A percentile compares a stretch with the other conserved stretches of the same genome.
Evolutionary conservation across 2,888 invertebrate species (phyloP).

Genomic region (Conistra vaccinii): DNA sequence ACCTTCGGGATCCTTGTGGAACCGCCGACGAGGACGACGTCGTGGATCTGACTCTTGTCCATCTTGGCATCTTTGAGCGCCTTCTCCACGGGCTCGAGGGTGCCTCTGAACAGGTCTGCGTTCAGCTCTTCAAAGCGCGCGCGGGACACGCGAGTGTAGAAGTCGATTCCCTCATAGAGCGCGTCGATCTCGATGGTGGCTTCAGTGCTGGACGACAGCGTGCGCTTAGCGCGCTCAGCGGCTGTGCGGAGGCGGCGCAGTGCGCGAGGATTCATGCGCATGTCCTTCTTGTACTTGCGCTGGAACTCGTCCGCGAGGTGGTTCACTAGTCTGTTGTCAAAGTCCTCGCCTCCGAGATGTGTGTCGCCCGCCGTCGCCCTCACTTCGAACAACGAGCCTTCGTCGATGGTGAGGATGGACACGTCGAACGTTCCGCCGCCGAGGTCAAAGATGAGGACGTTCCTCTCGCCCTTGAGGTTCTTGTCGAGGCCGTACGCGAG

Average conservation of each 20-base stretch:
- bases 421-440: slow-evolving; percentile 98
- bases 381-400: slow-evolving; percentile 95
- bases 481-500: slow-evolving; percentile 96
- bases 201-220: slow-evolving; percentile 94
- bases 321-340: slow-evolving; percentile 92
- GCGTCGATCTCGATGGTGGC: slow-evolving; percentile 94
- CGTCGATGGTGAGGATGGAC: slow-evolving; percentile 97
- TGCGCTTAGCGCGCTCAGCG: slow-evolving; percentile 94
- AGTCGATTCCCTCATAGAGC: slow-evolving; percentile 93
- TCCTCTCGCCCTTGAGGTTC: slow-evolving; percentile 93
- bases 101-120: slow-evolving; percentile 93
- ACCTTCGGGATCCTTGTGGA: slow-evolving; percentile 95
- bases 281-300: slow-evolving; percentile 93
- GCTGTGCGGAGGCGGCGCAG: slow-evolving; percentile 93
- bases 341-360: slow-evolving; percentile 94
- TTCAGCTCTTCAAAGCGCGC: slow-evolving; percentile 95
- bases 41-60: slow-evolving; percentile 94
- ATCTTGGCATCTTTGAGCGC: slow-evolving; percentile 94
- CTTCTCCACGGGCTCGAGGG: slow-evolving; percentile 94
- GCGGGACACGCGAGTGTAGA: slow-evolving; percentile 93
- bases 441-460: slow-evolving; percentile 94
- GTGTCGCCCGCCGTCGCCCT: slow-evolving; percentile 95
- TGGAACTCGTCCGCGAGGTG: slow-evolving; percentile 94
- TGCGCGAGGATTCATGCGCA: slow-evolving; percentile 92
- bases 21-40: slow-evolving; percentile 95